Percentiles rank a stretch among this genome's conserved stretches.
These are phyloP conservation scores for Conchocele bisecta DNA, from an alignment of 2,888 invertebrate species.

Conservation along the genomic window DNA sequence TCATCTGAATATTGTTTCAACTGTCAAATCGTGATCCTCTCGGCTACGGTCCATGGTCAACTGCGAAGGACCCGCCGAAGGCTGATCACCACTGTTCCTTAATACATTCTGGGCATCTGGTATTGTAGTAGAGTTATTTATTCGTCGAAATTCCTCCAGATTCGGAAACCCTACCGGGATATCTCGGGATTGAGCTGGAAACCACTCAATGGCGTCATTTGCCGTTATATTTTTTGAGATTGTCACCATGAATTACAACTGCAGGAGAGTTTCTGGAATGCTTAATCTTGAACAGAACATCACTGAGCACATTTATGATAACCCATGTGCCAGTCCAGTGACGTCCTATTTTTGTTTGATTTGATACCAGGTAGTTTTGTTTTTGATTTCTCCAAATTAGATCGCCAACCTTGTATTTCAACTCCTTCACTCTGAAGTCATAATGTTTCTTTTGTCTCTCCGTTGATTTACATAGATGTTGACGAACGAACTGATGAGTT, in stretches of 20 bases:
- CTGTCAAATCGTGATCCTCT: too few relatives aligned
- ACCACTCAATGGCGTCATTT: too few relatives aligned
- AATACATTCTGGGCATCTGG: too few relatives aligned
- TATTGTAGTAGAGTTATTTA: too few relatives aligned
- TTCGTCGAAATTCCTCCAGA: too few relatives aligned
- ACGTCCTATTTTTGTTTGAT: conserved; percentile 17
- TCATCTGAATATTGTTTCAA: too few relatives aligned
- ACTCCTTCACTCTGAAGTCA: conserved; percentile 8
- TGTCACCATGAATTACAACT: conserved; percentile 25
- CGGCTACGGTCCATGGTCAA: too few relatives aligned
- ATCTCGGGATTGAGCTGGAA: too few relatives aligned
- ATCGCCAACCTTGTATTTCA: conserved; percentile 8
- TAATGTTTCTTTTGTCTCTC: conserved; percentile 27
- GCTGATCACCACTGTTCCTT: too few relatives aligned
- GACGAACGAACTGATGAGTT: conserved; percentile 7
- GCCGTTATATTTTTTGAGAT: conserved; percentile 9
- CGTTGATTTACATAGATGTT: neutral
- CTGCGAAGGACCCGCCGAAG: too few relatives aligned
- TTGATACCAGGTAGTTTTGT: conserved; percentile 2
- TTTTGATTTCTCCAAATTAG: conserved; percentile 14
- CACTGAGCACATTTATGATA: conserved; percentile 14
- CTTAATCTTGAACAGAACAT: conserved; percentile 20
- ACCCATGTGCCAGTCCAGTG: conserved; percentile 38
- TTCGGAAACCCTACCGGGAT: too few relatives aligned
- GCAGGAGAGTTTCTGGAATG: conserved; percentile 20